These are phyloP conservation scores for Sipha maydis DNA, from an alignment of 2,888 invertebrate species.

Conservation along the genomic window DNA sequence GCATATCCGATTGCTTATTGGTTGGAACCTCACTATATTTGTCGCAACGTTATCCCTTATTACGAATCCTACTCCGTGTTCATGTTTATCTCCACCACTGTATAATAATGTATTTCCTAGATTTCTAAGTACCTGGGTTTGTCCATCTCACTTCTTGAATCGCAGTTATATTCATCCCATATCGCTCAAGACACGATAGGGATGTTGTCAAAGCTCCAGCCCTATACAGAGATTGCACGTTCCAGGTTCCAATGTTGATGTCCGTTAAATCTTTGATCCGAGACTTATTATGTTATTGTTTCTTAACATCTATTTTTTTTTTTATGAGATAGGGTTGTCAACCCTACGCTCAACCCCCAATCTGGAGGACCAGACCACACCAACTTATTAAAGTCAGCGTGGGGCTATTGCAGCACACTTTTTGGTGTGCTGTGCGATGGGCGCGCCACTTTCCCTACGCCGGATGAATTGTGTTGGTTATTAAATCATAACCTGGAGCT, in stretches of 20 bases:
- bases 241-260: not conserved
- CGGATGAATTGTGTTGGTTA: too few relatives aligned
- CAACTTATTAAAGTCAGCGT: too few relatives aligned
- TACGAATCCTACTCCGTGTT: not conserved
- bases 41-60: not conserved
- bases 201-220: constrained; percentile 29
- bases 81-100: not conserved
- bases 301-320: too few relatives aligned
- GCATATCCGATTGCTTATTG: not conserved
- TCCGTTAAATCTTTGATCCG: constrained; percentile 15
- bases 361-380: too few relatives aligned
- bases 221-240: constrained; percentile 23
- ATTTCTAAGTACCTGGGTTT: not conserved
- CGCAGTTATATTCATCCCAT: constrained; percentile 19
- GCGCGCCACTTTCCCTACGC: too few relatives aligned
- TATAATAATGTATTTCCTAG: not conserved
- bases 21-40: not conserved
- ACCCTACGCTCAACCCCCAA: too few relatives aligned
- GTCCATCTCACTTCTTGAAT: constrained; percentile 35
- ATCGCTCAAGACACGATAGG: constrained; percentile 26
- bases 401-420: too few relatives aligned
- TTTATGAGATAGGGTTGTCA: not conserved
- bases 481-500: too few relatives aligned
- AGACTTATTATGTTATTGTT: constrained; percentile 10
- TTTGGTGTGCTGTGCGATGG: too few relatives aligned